Evolutionary conservation across 1,140 invertebrate species (phyloP).

Genomic region (Caenorhabditis inopinata): DNA sequence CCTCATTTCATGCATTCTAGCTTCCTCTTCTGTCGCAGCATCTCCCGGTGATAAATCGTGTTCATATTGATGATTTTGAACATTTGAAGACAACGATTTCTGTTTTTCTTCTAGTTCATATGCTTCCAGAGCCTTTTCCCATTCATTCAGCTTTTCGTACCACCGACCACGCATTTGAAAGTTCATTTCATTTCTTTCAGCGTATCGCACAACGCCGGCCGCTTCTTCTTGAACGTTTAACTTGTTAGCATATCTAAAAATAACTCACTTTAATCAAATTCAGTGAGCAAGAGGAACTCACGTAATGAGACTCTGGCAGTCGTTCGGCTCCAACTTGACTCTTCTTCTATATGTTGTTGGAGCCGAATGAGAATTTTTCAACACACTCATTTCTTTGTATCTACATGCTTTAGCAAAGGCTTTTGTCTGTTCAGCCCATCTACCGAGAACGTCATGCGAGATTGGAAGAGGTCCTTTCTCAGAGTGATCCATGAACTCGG

Average conservation of each 20-base stretch:
- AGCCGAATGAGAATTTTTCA: slow-evolving; percentile 67
- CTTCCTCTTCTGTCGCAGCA: slow-evolving; percentile 74
- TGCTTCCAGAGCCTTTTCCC: slow-evolving; percentile 84
- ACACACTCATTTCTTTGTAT: slow-evolving; percentile 97
- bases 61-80: neutral
- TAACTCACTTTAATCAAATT: too few relatives aligned
- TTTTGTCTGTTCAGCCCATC: slow-evolving; percentile 71
- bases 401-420: slow-evolving; percentile 94
- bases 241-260: slow-evolving; percentile 88
- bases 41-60: neutral
- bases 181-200: slow-evolving; percentile 72
- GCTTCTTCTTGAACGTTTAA: slow-evolving; percentile 96
- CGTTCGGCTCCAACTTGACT: slow-evolving; percentile 4
- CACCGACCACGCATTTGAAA: slow-evolving; percentile 81
- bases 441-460: slow-evolving; percentile 76
- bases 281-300: too few relatives aligned
- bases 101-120: slow-evolving; percentile 16
- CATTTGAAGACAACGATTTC: neutral
- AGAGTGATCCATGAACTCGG: slow-evolving; percentile 99
- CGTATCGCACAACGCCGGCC: slow-evolving; percentile 83
- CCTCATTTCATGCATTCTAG: slow-evolving; percentile 87
- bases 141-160: slow-evolving; percentile 98
- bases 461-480: slow-evolving; percentile 91
- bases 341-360: neutral
- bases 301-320: slow-evolving; percentile 58